Percentiles rank a stretch among this genome's conserved stretches.
phyloP scores from a whole-genome alignment of 2,888 invertebrate species.

The Nemoura dubitans region DNA sequence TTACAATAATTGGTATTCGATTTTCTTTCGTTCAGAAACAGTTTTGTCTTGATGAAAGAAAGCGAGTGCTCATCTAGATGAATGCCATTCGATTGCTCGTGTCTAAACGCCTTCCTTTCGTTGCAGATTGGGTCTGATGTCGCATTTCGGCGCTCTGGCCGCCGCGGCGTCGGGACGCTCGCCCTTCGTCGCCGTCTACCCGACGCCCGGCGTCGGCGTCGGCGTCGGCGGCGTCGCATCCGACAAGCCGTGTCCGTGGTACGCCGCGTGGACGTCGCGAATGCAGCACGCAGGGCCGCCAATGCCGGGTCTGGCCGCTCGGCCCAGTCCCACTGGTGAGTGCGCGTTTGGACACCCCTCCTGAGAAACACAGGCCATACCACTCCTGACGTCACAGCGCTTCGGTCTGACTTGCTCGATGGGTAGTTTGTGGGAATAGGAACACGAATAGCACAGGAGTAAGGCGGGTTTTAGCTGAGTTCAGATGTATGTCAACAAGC shows the following conservation, averaged over 20 bases:
- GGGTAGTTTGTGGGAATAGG: too few species aligned
- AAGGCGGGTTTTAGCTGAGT: too few species aligned
- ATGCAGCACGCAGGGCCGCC: constrained; percentile 49
- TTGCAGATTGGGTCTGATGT: constrained; percentile 82
- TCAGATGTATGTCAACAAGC: too few species aligned
- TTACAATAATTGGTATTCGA: too few species aligned
- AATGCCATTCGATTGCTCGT: too few species aligned
- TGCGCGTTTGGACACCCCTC: neutral
- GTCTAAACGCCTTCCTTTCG: too few species aligned
- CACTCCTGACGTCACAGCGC: too few species aligned
- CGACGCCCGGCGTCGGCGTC: constrained; percentile 61
- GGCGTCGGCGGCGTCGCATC: constrained; percentile 66
- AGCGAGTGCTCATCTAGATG: too few species aligned
- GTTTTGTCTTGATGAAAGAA: too few species aligned
- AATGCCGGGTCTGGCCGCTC: constrained; percentile 57
- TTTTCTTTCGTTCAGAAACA: too few species aligned
- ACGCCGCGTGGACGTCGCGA: constrained; percentile 63
- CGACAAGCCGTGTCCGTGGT: constrained; percentile 68
- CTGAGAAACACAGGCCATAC: neutral
- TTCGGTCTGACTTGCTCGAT: too few species aligned
- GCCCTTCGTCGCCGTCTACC: constrained; percentile 68
- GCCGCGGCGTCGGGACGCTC: constrained; percentile 65
- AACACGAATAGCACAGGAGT: too few species aligned
- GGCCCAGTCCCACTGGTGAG: constrained; percentile 64
- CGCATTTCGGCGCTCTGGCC: constrained; percentile 82